phyloP scores from a whole-genome alignment of 1,140 invertebrate species.

The Drosophila kohkoa region DNA sequence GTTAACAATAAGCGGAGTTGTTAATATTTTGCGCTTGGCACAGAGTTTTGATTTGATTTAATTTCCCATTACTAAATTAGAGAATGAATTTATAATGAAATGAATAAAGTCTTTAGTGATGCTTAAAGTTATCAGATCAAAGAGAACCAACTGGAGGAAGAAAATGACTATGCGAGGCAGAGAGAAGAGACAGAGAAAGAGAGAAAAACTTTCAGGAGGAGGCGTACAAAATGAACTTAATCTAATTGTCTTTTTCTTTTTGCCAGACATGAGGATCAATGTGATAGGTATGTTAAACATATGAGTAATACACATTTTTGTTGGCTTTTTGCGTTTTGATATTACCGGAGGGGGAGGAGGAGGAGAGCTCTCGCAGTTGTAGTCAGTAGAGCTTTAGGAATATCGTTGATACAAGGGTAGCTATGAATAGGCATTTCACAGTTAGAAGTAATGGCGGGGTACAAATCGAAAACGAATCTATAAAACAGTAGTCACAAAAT shows the following conservation, averaged over 20 bases:
- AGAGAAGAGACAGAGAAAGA: neutral
- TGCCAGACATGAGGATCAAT: slow-evolving; percentile 1
- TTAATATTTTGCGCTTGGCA: slow-evolving; percentile 61
- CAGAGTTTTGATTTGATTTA: slow-evolving; percentile 42
- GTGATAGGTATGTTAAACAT: slow-evolving; percentile 6
- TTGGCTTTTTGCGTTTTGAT: slow-evolving; percentile 33
- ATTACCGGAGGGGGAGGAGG: slow-evolving; percentile 59
- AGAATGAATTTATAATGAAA: slow-evolving; percentile 1
- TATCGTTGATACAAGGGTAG: slow-evolving; percentile 73
- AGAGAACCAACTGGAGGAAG: neutral
- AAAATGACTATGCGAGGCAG: slow-evolving; percentile 20
- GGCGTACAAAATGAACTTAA: slow-evolving; percentile 3
- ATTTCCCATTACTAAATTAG: neutral
- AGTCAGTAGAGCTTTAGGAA: slow-evolving; percentile 75
- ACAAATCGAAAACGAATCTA: slow-evolving; percentile 80
- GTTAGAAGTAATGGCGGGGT: slow-evolving; percentile 74
- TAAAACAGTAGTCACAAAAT: slow-evolving; percentile 76
- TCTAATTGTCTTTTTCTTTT: neutral
- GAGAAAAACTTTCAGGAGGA: neutral
- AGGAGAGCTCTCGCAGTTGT: slow-evolving; percentile 39
- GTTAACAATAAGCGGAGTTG: slow-evolving; percentile 34
- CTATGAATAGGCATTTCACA: slow-evolving; percentile 77
- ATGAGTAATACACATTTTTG: slow-evolving; percentile 8
- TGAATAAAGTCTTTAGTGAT: slow-evolving; percentile 13
- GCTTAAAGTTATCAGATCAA: slow-evolving; percentile 16